A percentile compares a stretch with the other conserved stretches of the same genome.
phyloP scores from a whole-genome alignment of 2,888 invertebrate genomes.

The Sussaba pulchella region DNA sequence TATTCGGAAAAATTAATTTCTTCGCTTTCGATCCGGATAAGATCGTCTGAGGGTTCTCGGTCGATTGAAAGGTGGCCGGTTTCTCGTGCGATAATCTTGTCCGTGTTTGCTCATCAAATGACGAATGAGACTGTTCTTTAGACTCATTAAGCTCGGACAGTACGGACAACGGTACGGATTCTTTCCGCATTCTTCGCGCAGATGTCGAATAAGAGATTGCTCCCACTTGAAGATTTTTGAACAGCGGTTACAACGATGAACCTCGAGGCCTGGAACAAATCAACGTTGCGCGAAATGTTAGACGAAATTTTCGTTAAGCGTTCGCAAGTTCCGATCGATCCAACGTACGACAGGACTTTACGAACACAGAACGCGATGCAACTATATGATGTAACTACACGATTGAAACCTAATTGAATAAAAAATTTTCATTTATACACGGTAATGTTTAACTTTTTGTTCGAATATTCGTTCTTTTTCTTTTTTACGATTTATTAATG shows the following conservation, averaged over 20 bases:
- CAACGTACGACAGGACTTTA: background rate
- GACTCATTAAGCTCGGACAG: constrained; percentile 58
- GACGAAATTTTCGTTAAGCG: constrained; percentile 3
- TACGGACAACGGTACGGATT: constrained; percentile 62
- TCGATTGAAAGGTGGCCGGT: background rate
- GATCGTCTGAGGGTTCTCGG: background rate
- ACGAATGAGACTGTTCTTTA: constrained; percentile 57
- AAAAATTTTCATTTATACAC: constrained; percentile 27
- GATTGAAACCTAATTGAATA: background rate
- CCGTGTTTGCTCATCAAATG: constrained; percentile 62
- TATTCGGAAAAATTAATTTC: constrained; percentile 15
- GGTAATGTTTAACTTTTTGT: background rate
- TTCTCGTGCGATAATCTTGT: constrained; percentile 55
- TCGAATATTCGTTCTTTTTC: constrained; percentile 43
- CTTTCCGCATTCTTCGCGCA: constrained; percentile 68
- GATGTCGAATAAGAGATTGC: constrained; percentile 61
- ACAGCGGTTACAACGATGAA: constrained; percentile 40
- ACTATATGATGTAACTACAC: no score
- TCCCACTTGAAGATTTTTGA: constrained; percentile 66
- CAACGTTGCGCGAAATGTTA: constrained; percentile 38
- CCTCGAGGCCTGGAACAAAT: constrained; percentile 61
- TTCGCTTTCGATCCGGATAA: background rate
- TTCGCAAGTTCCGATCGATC: background rate
- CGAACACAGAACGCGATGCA: constrained; percentile 2
- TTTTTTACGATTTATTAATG: constrained; percentile 77